Percentiles rank a stretch among this genome's conserved stretches.
Evolutionary conservation across 2,888 invertebrate genomes (phyloP).

Genomic region (Euplagia quadripunctaria): DNA sequence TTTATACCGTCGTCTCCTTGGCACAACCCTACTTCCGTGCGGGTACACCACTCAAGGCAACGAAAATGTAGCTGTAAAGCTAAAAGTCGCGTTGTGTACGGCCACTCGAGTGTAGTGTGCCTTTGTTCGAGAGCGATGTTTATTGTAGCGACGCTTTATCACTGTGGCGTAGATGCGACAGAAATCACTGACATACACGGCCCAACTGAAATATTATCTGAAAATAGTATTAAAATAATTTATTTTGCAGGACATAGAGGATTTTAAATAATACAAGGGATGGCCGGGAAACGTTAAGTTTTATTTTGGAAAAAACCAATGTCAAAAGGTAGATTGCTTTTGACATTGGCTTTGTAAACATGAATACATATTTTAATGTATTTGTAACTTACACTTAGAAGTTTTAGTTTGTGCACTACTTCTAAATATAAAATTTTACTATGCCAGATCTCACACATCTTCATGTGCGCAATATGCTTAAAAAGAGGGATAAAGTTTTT

Average conservation of each 20-base stretch:
- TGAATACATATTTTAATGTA: no score
- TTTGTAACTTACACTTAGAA: no score
- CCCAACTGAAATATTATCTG: neutral
- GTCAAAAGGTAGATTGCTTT: no score
- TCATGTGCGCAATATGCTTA: neutral
- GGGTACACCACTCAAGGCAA: neutral
- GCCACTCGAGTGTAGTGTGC: slow-evolving; percentile 23
- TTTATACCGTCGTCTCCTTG: no score
- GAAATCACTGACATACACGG: neutral
- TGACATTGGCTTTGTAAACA: no score
- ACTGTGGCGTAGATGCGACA: neutral
- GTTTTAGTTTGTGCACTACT: no score
- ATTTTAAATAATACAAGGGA: neutral
- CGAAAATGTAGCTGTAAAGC: slow-evolving; percentile 14
- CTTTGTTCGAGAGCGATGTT: slow-evolving; percentile 36
- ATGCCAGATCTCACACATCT: neutral
- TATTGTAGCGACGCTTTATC: slow-evolving; percentile 30
- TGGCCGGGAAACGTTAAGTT: no score
- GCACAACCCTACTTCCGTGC: neutral
- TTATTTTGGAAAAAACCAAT: no score
- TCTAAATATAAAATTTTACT: neutral
- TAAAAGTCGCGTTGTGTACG: slow-evolving; percentile 29
- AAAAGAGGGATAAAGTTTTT: no score
- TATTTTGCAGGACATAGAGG: neutral
- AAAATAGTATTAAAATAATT: neutral